phyloP scores from a whole-genome alignment of 2,888 invertebrate genomes.

The Torymus texanus region DNA sequence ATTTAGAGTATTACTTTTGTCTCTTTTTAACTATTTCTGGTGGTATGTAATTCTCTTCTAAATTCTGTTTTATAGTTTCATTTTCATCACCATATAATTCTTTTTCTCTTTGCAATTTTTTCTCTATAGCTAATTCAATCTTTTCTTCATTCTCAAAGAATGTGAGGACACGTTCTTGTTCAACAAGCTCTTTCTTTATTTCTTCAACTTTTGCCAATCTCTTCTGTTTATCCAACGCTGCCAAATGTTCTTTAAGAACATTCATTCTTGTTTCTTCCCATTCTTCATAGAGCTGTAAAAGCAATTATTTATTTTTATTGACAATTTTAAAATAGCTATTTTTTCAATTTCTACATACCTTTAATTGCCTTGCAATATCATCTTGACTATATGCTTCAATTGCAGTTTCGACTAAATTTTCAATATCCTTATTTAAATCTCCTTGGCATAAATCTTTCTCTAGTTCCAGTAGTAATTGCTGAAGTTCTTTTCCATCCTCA shows the following conservation, averaged over 20 bases:
- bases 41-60: slow-evolving; percentile 81
- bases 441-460: slow-evolving; percentile 62
- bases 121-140: slow-evolving; percentile 83
- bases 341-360: slow-evolving; percentile 12
- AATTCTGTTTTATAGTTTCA: slow-evolving; percentile 61
- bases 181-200: slow-evolving; percentile 78
- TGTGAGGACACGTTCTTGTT: slow-evolving; percentile 79
- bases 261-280: slow-evolving; percentile 80
- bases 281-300: slow-evolving; percentile 77
- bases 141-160: slow-evolving; percentile 89
- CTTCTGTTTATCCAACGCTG: slow-evolving; percentile 75
- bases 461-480: slow-evolving; percentile 62
- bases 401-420: slow-evolving; percentile 77
- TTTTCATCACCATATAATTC: slow-evolving; percentile 75
- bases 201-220: slow-evolving; percentile 78
- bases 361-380: slow-evolving; percentile 79
- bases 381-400: slow-evolving; percentile 78
- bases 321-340: slow-evolving; percentile 5
- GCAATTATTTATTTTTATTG: slow-evolving; percentile 15
- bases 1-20: slow-evolving; percentile 11
- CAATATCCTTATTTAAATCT: slow-evolving; percentile 76
- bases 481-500: slow-evolving; percentile 71
- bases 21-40: slow-evolving; percentile 78
- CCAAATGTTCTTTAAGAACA: slow-evolving; percentile 79
- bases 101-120: slow-evolving; percentile 64